phyloP scores from a whole-genome alignment of 2,797 vertebrate genomes.

The Gymnoscopelus braueri region DNA sequence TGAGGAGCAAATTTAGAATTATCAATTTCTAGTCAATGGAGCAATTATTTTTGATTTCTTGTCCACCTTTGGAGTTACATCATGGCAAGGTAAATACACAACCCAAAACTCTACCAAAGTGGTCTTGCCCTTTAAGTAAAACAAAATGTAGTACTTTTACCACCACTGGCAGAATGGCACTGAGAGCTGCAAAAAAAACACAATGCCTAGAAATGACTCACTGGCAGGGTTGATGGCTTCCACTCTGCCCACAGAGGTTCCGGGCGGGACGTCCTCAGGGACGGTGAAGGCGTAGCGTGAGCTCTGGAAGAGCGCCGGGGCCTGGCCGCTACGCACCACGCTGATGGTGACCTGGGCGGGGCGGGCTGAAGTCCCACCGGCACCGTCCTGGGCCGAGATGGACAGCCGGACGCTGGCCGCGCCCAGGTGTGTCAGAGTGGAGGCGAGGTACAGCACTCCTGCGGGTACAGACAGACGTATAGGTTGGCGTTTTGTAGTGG shows the following conservation, averaged over 20 bases:
- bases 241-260: constrained; percentile 84
- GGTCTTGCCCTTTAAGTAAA: no score
- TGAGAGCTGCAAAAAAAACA: no score
- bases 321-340: constrained; percentile 78
- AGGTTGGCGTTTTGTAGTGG: not conserved
- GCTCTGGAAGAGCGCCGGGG: constrained; percentile 87
- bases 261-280: constrained; percentile 82
- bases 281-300: constrained; percentile 86
- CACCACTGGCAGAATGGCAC: no score
- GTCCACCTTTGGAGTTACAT: no score
- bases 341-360: constrained; percentile 87
- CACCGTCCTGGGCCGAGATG: constrained; percentile 86
- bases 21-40: no score
- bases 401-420: constrained; percentile 76
- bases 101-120: no score
- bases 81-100: no score
- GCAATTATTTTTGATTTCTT: no score
- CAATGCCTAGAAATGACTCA: constrained; percentile 67
- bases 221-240: constrained; percentile 81
- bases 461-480: not conserved
- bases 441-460: constrained; percentile 89
- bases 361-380: constrained; percentile 76
- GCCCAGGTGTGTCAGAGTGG: constrained; percentile 81
- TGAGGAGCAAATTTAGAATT: no score
- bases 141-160: no score